Evolutionary conservation across 1,140 invertebrate genomes (phyloP), one percentile per base, ranked within the genome.

Genomic region (Drosophila yakuba): DNA sequence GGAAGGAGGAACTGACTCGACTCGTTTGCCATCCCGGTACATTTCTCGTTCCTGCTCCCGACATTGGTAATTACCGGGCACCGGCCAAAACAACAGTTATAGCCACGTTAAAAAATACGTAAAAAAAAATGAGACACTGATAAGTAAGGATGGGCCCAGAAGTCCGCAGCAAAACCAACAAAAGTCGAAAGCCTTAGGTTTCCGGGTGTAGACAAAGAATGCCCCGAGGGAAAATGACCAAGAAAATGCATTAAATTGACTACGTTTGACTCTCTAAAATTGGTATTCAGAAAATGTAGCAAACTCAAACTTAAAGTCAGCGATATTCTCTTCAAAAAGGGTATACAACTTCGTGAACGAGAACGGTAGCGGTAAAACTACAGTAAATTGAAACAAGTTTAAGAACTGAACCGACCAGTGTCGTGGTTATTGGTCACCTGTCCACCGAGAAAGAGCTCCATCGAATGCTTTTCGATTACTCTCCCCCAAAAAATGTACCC

Each of bases 381-480:
- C 69, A 69, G 50, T 76, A 72, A 83, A 89, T 88, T 79, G 76
- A 89, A 88, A 88, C 84, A 89, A 83, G 84, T 88, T 88, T 88
- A 79, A 83, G 84, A 88, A 89, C 75, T 69, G 56, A 75, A 88
- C 83, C 72, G 60, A 86, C 82, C 72, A 69, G 78, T 81, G 81
- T 23, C 56, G 67, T 60, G 68, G 58, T 47, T 80, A 72, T 64
- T 86, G 83, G 79, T 88, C 83, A 88, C 83, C 83, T 88, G 83
- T 89, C 86, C 81, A 73, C 66, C 72, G 67, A 60, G 72, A 62
- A 62, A 54, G 69, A 55, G 74, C 66, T 44, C 50, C 60, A 25
- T 78, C 68, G 61, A 77, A 75, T 86, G 52, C 57, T 73, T 75
- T 83, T 88, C 75, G 83, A 86, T 86, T 75, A 61, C 62, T 68